Conservation (phyloP, 2,888 invertebrate genomes). For the Morinoia aosen region DNA sequence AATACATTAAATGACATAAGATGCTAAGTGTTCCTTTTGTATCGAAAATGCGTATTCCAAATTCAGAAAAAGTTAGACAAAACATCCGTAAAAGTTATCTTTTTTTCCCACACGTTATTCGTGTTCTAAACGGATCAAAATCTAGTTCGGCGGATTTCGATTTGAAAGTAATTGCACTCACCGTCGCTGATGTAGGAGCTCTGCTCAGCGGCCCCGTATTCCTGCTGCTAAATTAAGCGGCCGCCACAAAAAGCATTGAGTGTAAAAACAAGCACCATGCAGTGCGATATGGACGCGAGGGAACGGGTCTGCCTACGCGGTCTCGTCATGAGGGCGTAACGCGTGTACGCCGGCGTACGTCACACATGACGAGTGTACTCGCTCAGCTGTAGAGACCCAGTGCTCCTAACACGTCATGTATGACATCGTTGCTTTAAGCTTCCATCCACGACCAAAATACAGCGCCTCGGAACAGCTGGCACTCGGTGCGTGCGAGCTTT, state of each 20-base stretch:
- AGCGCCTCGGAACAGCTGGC: conserved; percentile 16
- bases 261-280: conserved; percentile 25
- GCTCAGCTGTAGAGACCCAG: background rate
- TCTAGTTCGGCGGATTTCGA: background rate
- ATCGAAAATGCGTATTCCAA: too few species aligned
- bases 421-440: conserved; percentile 32
- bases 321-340: conserved; percentile 41
- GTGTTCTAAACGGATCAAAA: background rate
- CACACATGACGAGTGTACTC: conserved; percentile 29
- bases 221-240: background rate
- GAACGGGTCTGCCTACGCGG: conserved; percentile 36
- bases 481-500: background rate
- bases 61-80: too few species aligned
- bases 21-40: too few species aligned
- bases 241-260: background rate
- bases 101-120: background rate
- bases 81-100: background rate
- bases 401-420: conserved; percentile 30
- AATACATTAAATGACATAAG: too few species aligned
- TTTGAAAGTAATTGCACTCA: background rate
- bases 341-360: conserved; percentile 49
- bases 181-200: background rate
- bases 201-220: background rate
- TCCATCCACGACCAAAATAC: conserved; percentile 23
- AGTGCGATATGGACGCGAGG: conserved; percentile 16